A percentile compares a stretch with the other conserved stretches of the same genome.
Conservation (phyloP, 2,888 invertebrate species). For the Gari tellinella region DNA sequence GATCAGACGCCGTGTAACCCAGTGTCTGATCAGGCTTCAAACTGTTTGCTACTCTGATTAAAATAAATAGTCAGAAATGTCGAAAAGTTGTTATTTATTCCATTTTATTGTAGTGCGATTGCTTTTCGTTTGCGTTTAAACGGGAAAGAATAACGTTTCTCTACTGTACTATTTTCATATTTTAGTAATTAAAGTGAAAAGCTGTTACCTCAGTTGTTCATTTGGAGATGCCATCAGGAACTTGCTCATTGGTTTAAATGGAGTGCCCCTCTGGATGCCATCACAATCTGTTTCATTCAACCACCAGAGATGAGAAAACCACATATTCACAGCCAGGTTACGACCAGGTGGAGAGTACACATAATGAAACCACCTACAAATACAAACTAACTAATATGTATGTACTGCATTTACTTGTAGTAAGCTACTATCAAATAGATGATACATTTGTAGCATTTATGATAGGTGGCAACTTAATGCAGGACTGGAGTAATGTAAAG, state of each 20-base stretch:
- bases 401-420: not conserved
- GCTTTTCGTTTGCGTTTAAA: too few species aligned
- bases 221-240: conserved; percentile 47
- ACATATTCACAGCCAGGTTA: conserved; percentile 75
- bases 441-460: not conserved
- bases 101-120: too few species aligned
- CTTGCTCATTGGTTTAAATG: conserved; percentile 40
- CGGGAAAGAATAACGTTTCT: too few species aligned
- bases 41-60: too few species aligned
- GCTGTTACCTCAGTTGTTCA: conserved; percentile 56
- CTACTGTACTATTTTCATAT: too few species aligned
- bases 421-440: too few species aligned
- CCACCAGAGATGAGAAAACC: conserved; percentile 73
- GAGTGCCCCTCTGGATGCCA: conserved; percentile 4
- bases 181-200: not conserved
- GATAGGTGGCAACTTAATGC: not conserved
- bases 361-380: conserved; percentile 73
- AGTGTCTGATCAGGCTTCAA: too few species aligned
- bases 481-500: too few species aligned
- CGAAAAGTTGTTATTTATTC: not conserved
- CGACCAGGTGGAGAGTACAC: conserved; percentile 68
- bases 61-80: too few species aligned
- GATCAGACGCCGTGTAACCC: too few species aligned
- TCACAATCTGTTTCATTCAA: conserved; percentile 70
- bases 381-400: conserved; percentile 2